Evolutionary conservation across 2,888 invertebrate genomes (phyloP).

Genomic region (Pristionchus fissidentatus): DNA sequence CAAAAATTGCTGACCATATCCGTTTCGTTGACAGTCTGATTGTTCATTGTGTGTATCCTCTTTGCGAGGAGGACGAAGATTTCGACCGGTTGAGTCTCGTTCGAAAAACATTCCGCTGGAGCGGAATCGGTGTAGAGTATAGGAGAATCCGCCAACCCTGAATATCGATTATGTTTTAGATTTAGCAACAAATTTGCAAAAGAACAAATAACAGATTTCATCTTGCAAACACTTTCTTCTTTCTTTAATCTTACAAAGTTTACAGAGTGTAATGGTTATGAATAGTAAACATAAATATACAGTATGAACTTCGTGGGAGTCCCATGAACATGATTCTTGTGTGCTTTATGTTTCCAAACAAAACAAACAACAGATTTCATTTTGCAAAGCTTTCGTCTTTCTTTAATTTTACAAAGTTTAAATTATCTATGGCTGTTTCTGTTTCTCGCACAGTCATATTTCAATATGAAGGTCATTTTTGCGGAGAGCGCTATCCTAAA

Average conservation of each 20-base stretch:
- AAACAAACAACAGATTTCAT: neutral
- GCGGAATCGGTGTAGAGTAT: conserved; percentile 71
- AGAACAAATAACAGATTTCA: neutral
- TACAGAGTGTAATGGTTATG: too few relatives aligned
- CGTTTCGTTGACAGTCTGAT: conserved; percentile 68
- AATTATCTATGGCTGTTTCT: too few relatives aligned
- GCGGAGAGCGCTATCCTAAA: neutral
- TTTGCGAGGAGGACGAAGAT: conserved; percentile 73
- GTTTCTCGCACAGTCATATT: too few relatives aligned
- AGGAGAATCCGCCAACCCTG: conserved; percentile 18
- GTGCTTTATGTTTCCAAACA: neutral
- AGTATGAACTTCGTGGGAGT: neutral
- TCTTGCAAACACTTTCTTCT: too few relatives aligned
- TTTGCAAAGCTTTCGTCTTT: too few relatives aligned
- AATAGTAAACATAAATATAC: too few relatives aligned
- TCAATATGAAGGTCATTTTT: too few relatives aligned
- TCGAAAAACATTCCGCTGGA: conserved; percentile 65
- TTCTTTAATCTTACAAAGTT: too few relatives aligned
- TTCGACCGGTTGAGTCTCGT: conserved; percentile 64
- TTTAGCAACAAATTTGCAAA: too few relatives aligned
- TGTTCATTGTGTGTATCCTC: conserved; percentile 68
- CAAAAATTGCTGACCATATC: conserved; percentile 67
- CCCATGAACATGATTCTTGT: neutral
- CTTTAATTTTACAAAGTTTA: too few relatives aligned
- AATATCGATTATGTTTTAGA: neutral